These are phyloP conservation scores for Sebastiscus albofasciatus DNA, from an alignment of 2,797 vertebrate genomes.

Conservation along the genomic window DNA sequence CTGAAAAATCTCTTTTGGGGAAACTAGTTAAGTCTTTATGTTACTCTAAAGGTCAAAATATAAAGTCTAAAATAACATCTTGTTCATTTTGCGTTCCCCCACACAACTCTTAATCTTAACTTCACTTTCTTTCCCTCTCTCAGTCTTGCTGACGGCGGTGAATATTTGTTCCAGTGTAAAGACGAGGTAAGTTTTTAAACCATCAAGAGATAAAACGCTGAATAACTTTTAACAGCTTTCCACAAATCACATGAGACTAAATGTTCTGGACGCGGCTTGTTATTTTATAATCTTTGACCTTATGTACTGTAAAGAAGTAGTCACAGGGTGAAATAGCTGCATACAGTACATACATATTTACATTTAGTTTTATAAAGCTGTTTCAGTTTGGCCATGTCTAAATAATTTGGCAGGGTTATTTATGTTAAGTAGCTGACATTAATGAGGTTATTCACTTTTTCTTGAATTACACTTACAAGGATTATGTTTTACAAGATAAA, in stretches of 20 bases:
- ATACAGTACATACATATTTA: not conserved
- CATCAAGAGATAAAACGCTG: not conserved
- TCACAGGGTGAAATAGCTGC: not conserved
- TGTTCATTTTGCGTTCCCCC: no score
- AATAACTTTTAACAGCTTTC: not conserved
- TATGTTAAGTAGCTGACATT: not conserved
- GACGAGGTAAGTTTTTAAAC: conserved; percentile 88
- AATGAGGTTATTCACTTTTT: not conserved
- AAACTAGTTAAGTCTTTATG: not conserved
- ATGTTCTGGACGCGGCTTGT: not conserved
- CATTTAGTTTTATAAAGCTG: not conserved
- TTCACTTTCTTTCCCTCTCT: conserved; percentile 27
- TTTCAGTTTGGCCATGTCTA: not conserved
- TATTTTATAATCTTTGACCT: not conserved
- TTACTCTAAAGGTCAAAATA: not conserved
- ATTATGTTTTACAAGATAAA: no score
- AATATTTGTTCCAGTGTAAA: conserved; percentile 98
- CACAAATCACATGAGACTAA: not conserved
- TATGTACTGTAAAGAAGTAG: not conserved
- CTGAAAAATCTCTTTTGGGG: not conserved
- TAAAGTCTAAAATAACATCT: not conserved
- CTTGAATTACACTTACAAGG: not conserved
- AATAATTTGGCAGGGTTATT: conserved; percentile 1
- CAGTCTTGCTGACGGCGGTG: conserved; percentile 92
- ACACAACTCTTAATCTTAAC: not conserved